Evolutionary conservation across 1,140 invertebrate species (phyloP), one percentile per base, ranked within the genome.

Genomic region (Drosophila paulistorum): DNA sequence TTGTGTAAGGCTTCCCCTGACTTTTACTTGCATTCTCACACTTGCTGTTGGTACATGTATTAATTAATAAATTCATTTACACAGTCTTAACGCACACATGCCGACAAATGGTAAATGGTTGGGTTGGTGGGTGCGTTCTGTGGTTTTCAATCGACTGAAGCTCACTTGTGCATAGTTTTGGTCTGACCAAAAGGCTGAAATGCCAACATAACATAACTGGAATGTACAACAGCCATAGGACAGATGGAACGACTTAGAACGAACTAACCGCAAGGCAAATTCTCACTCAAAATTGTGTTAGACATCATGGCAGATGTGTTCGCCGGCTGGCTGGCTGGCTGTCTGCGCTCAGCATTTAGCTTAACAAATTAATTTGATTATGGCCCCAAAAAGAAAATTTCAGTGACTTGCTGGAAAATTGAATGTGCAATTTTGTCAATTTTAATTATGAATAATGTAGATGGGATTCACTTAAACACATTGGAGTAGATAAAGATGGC

Each of bases 391-490:
- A 13, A 35, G 30, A 39, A 26, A 70, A 64, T 78, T 65, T 62
- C 68, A 60, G 33, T 62, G 51, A 59, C 48, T 71, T 58, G 54
- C 55, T 20, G 14, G 11, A 54, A 41, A 45, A 30, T 48, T 55
- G 17, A 51, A 51, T 51, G 13, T 37, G 67, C 71, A 72, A 79
- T 77, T 70, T 87, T 74, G 76, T 86, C 77, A 75, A 83, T 83
- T 83, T 86, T 87, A 86, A 87, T 87, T 83, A 86, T 86, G 73
- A 87, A 87, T 89, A 83, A 80, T 89, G 83, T 45, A 33, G 68
- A 33, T 35, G 41, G 30, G 30, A 35, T 23, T 41, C 42, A 35
- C 33, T 57, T 51, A 51, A 23, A 51, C 71, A 35, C 35, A 55
- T 3, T 51, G 45, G 20, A 51, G 45, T 23, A 51, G 17, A 20